Base-by-base conservation (phyloP, 1,140 invertebrate genomes). In the Drosophila sulfurigaster region DNA sequence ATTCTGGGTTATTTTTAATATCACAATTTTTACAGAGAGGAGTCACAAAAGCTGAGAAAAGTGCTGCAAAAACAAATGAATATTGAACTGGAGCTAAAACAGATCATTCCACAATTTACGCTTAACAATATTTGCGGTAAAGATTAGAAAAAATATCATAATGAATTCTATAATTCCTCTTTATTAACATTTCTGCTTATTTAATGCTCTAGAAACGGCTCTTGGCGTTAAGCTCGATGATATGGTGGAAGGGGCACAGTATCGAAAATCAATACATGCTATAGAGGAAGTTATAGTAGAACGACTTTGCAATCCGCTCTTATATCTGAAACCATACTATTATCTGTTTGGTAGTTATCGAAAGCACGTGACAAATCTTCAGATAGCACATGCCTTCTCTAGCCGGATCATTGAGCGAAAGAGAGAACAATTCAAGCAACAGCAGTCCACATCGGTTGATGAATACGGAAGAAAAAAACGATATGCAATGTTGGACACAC, bases 401-500 rank as follows among this genome's bases (percentile, higher is more conserved):
- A 86, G 82, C 11, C 58, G 67, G n/a, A 91, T 92, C 5, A 92
- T 92, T n/a, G 35, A 85, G 35, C 79, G 67, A 5, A 90, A 73
- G 56, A 52, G 86, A 5, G 25, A 57, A 28, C 59, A 78, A 8
- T 91, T 66, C 5, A 73, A 64, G 20, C 56, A 48, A 16, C 52
- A 60, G 4, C 20, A 51, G 3, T 20, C 52, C 0, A 51, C 4
- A 2, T 3, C 5, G 5, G 15, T 46, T 1, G 54, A 75, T 66
- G 69, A 89, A 0, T 49, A 49, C 38, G 70, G 80, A 2, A 87
- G 83, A 13, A 94, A 94, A 64, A 95, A 94, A 64, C 93, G 95
- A 30, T 92, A 96, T 5, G 96, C 97, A 1, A 97, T 98, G 94
- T 91, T 98, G 48, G 97, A 98, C 93, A 93, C 97, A 45, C 69